phyloP scores from a whole-genome alignment of 30 jellyfish, hydroid and myxozoan genomes.

The Aurelia sp. region DNA sequence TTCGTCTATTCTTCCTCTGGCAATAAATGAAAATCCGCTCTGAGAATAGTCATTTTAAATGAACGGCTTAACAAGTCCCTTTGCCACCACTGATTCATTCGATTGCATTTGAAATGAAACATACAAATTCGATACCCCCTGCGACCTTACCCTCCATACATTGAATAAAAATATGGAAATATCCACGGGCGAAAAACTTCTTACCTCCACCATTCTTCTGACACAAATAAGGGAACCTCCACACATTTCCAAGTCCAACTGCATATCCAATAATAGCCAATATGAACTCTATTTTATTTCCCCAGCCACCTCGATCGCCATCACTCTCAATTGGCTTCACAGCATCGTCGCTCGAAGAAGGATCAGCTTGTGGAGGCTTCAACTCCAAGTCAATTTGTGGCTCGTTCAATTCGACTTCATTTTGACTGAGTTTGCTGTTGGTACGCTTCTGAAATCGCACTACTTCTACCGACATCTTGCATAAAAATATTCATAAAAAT shows the following conservation, averaged over 20 bases:
- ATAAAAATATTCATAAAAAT: background rate
- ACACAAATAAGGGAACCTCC: constrained; percentile 93
- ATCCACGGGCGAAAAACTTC: background rate
- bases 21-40: no score
- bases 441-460: constrained; percentile 53
- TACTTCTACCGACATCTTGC: constrained; percentile 65
- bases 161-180: no score
- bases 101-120: no score
- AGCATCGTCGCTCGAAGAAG: constrained; percentile 66
- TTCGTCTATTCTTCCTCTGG: no score
- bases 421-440: constrained; percentile 7
- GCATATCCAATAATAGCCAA: constrained; percentile 94
- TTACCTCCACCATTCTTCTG: constrained; percentile 97
- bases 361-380: constrained; percentile 44
- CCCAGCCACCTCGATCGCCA: constrained; percentile 90
- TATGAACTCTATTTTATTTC: constrained; percentile 86
- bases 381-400: constrained; percentile 55
- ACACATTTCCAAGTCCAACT: constrained; percentile 97
- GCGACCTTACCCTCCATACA: no score
- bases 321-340: constrained; percentile 51
- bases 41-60: no score
- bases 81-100: no score
- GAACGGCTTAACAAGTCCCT: no score
- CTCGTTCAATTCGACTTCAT: constrained; percentile 58
- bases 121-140: no score